These are phyloP conservation scores for Heliconius erato DNA, from an alignment of 2,888 invertebrate species.

Conservation along the genomic window DNA sequence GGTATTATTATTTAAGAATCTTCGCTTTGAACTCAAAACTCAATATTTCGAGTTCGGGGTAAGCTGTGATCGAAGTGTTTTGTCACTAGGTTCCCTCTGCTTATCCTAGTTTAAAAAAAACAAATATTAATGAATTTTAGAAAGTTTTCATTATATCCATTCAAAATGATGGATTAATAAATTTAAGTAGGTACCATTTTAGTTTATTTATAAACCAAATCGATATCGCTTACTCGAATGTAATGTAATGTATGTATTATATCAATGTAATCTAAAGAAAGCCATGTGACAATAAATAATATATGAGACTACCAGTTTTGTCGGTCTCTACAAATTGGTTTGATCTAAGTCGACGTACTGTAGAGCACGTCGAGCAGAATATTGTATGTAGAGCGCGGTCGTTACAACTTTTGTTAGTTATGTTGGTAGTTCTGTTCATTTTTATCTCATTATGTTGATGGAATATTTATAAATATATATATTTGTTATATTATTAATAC, in stretches of 20 bases:
- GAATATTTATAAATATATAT: background rate
- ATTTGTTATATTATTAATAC: too few species aligned
- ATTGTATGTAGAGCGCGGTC: background rate
- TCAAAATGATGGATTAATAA: background rate
- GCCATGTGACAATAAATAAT: conserved; percentile 10
- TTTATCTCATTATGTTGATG: background rate
- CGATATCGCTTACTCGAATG: background rate
- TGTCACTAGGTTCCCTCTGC: background rate
- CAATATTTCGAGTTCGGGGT: too few species aligned
- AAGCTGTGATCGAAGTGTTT: too few species aligned
- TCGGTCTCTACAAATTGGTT: conserved; percentile 3
- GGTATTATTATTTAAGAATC: too few species aligned
- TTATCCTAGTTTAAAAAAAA: too few species aligned
- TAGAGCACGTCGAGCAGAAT: background rate
- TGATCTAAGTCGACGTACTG: conserved; percentile 5
- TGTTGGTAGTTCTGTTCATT: background rate
- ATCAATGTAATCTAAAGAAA: background rate
- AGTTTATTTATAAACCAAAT: conserved; percentile 6
- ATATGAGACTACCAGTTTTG: background rate
- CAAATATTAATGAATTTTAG: too few species aligned
- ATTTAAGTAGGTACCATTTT: background rate
- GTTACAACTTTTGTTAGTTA: background rate
- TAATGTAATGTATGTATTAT: conserved; percentile 10
- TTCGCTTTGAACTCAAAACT: too few species aligned
- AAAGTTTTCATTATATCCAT: background rate